These are phyloP conservation scores for Trigoniulus corallinus DNA, from an alignment of 1,140 invertebrate species.

Conservation along the genomic window DNA sequence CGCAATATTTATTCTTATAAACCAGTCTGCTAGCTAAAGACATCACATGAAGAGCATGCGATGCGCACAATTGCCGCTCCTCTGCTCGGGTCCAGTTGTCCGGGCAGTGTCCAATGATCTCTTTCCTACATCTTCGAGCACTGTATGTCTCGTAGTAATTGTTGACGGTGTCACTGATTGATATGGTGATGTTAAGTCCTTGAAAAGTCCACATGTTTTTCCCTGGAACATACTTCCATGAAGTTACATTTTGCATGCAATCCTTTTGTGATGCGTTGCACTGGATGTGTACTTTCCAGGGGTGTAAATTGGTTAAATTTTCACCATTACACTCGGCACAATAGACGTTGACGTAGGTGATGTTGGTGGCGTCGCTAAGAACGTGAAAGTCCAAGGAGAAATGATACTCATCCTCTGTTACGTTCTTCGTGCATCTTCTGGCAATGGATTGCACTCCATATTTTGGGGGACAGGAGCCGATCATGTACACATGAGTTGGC, in stretches of 20 bases:
- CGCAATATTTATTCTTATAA: slow-evolving; percentile 28
- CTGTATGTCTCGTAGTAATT: background rate
- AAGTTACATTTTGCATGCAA: background rate
- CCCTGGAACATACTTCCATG: background rate
- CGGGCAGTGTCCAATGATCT: background rate
- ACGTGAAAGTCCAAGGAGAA: background rate
- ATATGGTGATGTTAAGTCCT: background rate
- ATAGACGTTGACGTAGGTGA: slow-evolving; percentile 3
- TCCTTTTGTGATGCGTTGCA: background rate
- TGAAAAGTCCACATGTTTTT: background rate
- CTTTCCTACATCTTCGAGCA: background rate
- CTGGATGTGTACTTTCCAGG: background rate
- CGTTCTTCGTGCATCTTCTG: background rate
- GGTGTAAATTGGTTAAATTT: background rate
- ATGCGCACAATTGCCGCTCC: background rate
- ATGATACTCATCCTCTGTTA: background rate
- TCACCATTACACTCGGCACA: slow-evolving; percentile 6
- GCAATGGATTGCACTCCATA: background rate
- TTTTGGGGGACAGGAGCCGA: background rate
- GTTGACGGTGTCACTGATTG: background rate
- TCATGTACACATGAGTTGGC: too few species aligned
- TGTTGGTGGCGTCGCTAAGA: background rate
- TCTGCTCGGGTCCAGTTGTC: background rate
- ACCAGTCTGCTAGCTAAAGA: background rate
- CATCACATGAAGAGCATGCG: background rate